phyloP scores from a whole-genome alignment of 1,140 invertebrate species.

The Zaprionus capensis region DNA sequence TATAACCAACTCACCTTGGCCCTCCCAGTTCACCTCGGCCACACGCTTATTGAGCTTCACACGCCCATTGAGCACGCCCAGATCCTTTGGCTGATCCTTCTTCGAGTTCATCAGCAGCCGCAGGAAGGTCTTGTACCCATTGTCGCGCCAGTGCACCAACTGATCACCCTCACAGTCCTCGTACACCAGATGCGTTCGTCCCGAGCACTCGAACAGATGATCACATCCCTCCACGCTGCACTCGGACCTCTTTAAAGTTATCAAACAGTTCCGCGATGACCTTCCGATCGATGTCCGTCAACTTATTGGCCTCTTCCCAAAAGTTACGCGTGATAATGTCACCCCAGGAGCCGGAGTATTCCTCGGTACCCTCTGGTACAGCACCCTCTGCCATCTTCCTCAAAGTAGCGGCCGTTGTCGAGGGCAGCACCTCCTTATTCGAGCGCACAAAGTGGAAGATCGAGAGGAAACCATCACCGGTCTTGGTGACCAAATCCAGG shows the following conservation, averaged over 20 bases:
- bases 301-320: constrained; percentile 63
- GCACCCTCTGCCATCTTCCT: constrained; percentile 2
- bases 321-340: constrained; percentile 84
- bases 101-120: constrained; percentile 85
- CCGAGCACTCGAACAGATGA: constrained; percentile 87
- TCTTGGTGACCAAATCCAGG: constrained; percentile 79
- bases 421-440: constrained; percentile 65
- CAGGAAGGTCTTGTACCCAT: constrained; percentile 87
- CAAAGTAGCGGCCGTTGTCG: neutral
- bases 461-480: constrained; percentile 71
- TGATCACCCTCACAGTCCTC: constrained; percentile 86
- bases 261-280: constrained; percentile 84
- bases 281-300: constrained; percentile 53
- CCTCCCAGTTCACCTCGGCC: constrained; percentile 83
- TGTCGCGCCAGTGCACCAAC: constrained; percentile 87
- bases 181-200: constrained; percentile 85
- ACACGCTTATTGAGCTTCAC: constrained; percentile 85
- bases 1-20: constrained; percentile 67
- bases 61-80: constrained; percentile 70
- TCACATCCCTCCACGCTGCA: constrained; percentile 86
- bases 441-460: constrained; percentile 75
- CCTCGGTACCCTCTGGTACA: constrained; percentile 55
- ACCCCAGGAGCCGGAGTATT: constrained; percentile 82
- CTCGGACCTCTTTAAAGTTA: constrained; percentile 84
- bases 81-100: constrained; percentile 28